Evolutionary conservation across 2,797 vertebrate species (phyloP), one percentile per base, ranked within the genome.

Genomic region (Pangasius sanitwongsei): DNA sequence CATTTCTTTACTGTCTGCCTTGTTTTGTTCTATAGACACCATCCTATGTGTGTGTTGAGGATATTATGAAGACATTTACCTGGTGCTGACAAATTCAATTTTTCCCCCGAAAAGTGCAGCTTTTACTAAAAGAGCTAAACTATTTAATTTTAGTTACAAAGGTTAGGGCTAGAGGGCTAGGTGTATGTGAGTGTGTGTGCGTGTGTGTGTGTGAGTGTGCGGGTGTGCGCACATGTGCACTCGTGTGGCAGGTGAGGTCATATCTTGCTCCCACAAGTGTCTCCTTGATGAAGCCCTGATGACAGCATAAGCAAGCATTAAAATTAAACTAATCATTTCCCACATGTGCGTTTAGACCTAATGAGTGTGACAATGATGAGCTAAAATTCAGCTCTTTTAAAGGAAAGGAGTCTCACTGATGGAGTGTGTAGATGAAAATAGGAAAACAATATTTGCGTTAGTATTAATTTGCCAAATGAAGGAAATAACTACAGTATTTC

Each of bases 281-380:
- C 86, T 37, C 63, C 50, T 88, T 86, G 70, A 88, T 78, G 84
- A 53, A 77, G 74, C 81, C 18, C 83, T 59, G 55, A 59, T 80
- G 85, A 59, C 48, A 37, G 37, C 37, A 3, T 37, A 37, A 37
- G 37, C 37, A 37, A 89, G 75, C 8, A 69, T 23, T 69, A 78
- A 82, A 87, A 70, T 82, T 69, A 87, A 87, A 57, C 77, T 37
- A 3, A 61, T 55, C 63, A 44, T 67, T 70, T 67, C 65, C 86
- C 44, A 85, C 78, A 86, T 44, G 57, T 57, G 63, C 59, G 78
- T 69, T 77, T 77, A 48, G 69, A 86, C 16, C 41, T 78, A 86
- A 86, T 78, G 48, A 65, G 41, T 50, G 20, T 82, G 31, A 16
- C 67, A 53, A 53, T 20, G n/a, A 86, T 53, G 31, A 81, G 44